A percentile compares a stretch with the other conserved stretches of the same genome.
These are phyloP conservation scores for Lateolabrax maculatus DNA, from an alignment of 2,797 vertebrate species.

Conservation along the genomic window DNA sequence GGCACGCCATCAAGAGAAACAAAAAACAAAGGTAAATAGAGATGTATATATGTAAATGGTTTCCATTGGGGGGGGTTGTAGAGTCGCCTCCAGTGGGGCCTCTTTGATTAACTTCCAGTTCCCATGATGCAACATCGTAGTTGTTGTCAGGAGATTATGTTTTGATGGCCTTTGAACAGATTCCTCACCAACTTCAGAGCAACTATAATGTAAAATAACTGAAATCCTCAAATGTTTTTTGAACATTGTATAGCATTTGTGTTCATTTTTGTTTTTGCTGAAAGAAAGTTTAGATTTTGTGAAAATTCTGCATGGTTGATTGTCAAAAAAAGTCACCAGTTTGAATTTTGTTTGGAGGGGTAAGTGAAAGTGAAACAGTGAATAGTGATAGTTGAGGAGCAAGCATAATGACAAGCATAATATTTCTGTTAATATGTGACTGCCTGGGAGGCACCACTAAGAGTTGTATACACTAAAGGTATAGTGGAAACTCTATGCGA, in stretches of 20 bases:
- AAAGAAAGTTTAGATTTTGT: neutral
- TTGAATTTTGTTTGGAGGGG: slow-evolving; percentile 9
- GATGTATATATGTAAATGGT: slow-evolving; percentile 66
- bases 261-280: slow-evolving; percentile 12
- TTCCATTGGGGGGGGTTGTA: slow-evolving; percentile 74
- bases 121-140: slow-evolving; percentile 74
- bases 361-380: neutral
- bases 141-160: slow-evolving; percentile 63
- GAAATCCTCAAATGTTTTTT: slow-evolving; percentile 10
- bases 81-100: slow-evolving; percentile 64
- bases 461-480: slow-evolving; percentile 7
- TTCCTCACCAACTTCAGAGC: slow-evolving; percentile 38
- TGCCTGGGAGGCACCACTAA: slow-evolving; percentile 22
- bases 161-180: slow-evolving; percentile 66
- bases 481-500: slow-evolving; percentile 36
- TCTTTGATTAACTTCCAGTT: slow-evolving; percentile 77
- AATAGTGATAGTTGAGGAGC: slow-evolving; percentile 31
- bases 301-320: neutral
- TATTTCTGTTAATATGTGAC: slow-evolving; percentile 56
- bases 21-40: slow-evolving; percentile 44
- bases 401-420: slow-evolving; percentile 50
- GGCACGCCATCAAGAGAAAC: slow-evolving; percentile 43
- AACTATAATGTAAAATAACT: slow-evolving; percentile 39
- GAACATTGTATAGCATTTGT: neutral
- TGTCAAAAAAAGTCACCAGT: neutral